Evolutionary conservation across 2,888 invertebrate genomes (phyloP).

Genomic region (Synanthedon tipuliformis): DNA sequence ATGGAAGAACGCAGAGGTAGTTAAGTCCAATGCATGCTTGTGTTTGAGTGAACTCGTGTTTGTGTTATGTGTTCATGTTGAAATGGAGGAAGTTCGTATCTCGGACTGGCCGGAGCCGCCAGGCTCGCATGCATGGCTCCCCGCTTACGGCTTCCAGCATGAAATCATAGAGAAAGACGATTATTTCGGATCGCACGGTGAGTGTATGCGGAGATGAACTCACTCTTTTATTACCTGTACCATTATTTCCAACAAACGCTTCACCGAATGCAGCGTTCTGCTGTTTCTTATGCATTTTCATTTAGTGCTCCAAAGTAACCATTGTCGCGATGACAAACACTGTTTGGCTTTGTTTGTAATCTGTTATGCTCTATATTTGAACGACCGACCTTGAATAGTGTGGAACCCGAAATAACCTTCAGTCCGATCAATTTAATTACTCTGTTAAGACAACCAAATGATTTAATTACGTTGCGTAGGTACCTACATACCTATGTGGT

Average conservation of each 20-base stretch:
- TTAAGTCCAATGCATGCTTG: conserved; percentile 48
- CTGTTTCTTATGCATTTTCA: too few relatives aligned
- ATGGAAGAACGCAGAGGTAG: conserved; percentile 65
- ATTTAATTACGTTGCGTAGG: background rate
- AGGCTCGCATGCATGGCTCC: conserved; percentile 82
- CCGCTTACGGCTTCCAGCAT: conserved; percentile 82
- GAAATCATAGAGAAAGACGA: conserved; percentile 75
- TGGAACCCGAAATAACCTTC: background rate
- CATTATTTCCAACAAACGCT: too few relatives aligned
- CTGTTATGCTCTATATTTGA: conserved; percentile 2
- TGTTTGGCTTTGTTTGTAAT: conserved; percentile 22
- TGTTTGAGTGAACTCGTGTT: conserved; percentile 54
- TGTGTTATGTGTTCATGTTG: conserved; percentile 62
- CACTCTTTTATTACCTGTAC: too few relatives aligned
- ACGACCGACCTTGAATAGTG: background rate
- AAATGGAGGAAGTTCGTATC: conserved; percentile 74
- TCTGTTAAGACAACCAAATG: background rate
- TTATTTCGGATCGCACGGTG: conserved; percentile 74
- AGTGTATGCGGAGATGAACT: conserved; percentile 26
- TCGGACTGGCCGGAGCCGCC: conserved; percentile 77
- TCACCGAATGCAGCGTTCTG: too few relatives aligned
- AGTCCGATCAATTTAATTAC: background rate
- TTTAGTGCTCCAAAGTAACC: too few relatives aligned
- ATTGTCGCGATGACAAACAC: background rate
- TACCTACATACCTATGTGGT: too few relatives aligned